Conservation (phyloP, 1,140 invertebrate genomes). For the Chelonus insularis region DNA sequence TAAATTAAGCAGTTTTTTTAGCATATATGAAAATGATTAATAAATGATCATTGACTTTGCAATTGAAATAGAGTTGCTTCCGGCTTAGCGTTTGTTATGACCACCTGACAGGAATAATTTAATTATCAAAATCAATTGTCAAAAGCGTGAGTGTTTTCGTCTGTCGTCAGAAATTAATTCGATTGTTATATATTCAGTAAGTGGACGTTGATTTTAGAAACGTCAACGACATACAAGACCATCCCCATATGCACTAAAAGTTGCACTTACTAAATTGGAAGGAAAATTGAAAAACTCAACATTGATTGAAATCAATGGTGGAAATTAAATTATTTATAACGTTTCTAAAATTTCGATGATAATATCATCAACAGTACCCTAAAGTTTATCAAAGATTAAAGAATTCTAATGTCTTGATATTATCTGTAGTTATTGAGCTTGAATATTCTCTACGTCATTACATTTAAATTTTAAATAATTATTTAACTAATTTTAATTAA, state of each 20-base stretch:
- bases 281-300: slow-evolving; percentile 16
- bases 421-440: too few species aligned
- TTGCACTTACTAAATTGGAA: slow-evolving; percentile 19
- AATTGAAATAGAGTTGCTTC: slow-evolving; percentile 8
- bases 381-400: not conserved
- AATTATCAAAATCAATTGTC: slow-evolving; percentile 22
- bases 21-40: not conserved
- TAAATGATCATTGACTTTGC: not conserved
- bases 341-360: not conserved
- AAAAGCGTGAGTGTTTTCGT: slow-evolving; percentile 17
- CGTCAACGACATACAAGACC: not conserved
- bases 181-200: not conserved
- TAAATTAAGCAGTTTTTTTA: not conserved
- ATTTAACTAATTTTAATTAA: not conserved
- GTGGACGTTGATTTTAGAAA: not conserved
- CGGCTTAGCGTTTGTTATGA: slow-evolving; percentile 1
- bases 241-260: not conserved
- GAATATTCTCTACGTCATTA: too few species aligned
- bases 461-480: not conserved
- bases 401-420: too few species aligned
- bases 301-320: slow-evolving; percentile 14
- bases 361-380: not conserved
- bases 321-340: not conserved
- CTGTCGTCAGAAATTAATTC: slow-evolving; percentile 7
- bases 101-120: slow-evolving; percentile 7